Evolutionary conservation across 2,113 vertebrate species (phyloP), one percentile per base, ranked within the genome.

Genomic region (Cyprinus carpio): DNA sequence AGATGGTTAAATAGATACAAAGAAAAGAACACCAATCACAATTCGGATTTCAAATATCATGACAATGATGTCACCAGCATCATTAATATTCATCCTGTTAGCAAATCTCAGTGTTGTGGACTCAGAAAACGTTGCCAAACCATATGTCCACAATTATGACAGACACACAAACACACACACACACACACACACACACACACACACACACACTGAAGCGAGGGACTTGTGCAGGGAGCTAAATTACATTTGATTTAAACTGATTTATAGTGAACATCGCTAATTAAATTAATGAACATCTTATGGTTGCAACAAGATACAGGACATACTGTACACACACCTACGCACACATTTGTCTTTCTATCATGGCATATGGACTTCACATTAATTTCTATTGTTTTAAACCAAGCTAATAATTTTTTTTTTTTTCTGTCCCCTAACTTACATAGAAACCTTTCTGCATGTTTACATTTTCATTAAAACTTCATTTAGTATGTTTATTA

Each of bases 221-320:
- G 7, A 79, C 51, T 51, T 54, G 29, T 60, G 76, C 51, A 72
- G 54, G 64, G 27, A 83, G 51, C 37, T 64, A 85, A 87, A 85
- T 87, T 81, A 81, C 65, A 80, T 75, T 79, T 75, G 67, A 84
- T 65, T 84, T 84, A 79, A 87, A 65, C 58, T 81, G 69, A 84
- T 76, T 76, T 84, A 76, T 31, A 84, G 76, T 18, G 76, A 81
- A 51, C 2, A 5, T 29, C 11, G 23, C 67, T 84, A 77, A 85
- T 87, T 85, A 62, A 75, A 81, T 77, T 81, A 84, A 84, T 81
- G 12, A 62, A 81, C n/a, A 29, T 84, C 75, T 65, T 81, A 84
- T 54, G 58, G 72, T 43, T 40, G 10, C 67, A 56, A 58, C 54
- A 29, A 58, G 13, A 80, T 65, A 51, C 58, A 64, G 20, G 25